Evolutionary conservation across 2,113 vertebrate genomes (phyloP).

Genomic region (Alethe diademata): DNA sequence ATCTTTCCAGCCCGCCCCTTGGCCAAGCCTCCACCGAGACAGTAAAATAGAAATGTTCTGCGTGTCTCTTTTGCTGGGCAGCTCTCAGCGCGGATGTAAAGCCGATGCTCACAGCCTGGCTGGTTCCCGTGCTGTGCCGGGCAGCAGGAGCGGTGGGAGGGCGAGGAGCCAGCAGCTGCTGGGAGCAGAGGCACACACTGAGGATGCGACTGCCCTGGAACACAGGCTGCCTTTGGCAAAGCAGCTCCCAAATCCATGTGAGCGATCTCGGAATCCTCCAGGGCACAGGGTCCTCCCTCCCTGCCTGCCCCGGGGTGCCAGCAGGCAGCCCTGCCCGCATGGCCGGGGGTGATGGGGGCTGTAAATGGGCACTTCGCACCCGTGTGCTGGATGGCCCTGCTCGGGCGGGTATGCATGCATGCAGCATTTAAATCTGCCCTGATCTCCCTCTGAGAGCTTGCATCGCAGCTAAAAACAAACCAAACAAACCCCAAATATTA

Average conservation of each 20-base stretch:
- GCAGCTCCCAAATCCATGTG: background rate
- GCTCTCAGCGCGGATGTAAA: background rate
- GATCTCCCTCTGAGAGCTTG: constrained; percentile 27
- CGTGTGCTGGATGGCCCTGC: background rate
- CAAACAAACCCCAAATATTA: background rate
- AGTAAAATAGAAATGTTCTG: background rate
- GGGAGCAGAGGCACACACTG: fast-evolving
- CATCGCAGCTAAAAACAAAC: background rate
- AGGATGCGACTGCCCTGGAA: background rate
- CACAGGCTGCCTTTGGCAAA: background rate
- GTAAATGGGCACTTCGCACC: constrained; percentile 29
- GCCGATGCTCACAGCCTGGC: background rate
- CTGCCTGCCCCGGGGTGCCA: background rate
- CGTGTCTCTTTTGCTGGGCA: background rate
- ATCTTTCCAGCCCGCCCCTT: background rate
- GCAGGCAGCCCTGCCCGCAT: background rate
- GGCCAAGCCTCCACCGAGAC: background rate
- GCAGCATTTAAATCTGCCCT: background rate
- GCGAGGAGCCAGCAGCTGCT: background rate
- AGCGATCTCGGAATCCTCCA: background rate
- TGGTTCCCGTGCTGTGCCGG: background rate
- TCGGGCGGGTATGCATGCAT: background rate
- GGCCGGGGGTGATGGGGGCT: background rate
- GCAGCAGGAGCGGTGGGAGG: background rate
- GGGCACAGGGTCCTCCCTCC: background rate